A percentile compares a stretch with the other conserved stretches of the same genome.
Evolutionary conservation across 2,888 invertebrate species (phyloP).

Genomic region (Lymantria monacha): DNA sequence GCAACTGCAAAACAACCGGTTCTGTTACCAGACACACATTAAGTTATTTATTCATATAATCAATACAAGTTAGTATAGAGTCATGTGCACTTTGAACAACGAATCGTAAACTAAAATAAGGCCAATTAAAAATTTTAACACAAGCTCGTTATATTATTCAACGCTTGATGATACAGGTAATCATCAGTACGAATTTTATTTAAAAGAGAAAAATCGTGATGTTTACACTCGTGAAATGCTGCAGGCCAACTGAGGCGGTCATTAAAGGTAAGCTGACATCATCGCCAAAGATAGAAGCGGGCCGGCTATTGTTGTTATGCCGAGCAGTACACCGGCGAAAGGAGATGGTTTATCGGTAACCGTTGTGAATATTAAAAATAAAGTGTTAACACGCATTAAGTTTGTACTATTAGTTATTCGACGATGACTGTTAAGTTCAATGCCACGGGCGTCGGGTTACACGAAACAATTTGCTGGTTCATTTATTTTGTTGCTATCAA

Average conservation of each 20-base stretch:
- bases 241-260: conserved; percentile 53
- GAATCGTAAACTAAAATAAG: conserved; percentile 30
- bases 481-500: conserved; percentile 60
- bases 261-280: conserved; percentile 77
- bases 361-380: conserved; percentile 60
- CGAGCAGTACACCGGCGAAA: conserved; percentile 52
- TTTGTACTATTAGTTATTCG: conserved; percentile 27
- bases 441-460: conserved; percentile 59
- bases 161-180: conserved; percentile 33
- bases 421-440: conserved; percentile 63
- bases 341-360: conserved; percentile 65
- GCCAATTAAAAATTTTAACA: conserved; percentile 34
- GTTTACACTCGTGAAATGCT: conserved; percentile 63
- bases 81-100: conserved; percentile 32
- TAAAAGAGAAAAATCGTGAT: conserved; percentile 42
- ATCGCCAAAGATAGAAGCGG: conserved; percentile 66
- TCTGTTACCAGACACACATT: conserved; percentile 49
- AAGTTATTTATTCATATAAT: conserved; percentile 56
- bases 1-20: conserved; percentile 66
- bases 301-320: conserved; percentile 65
- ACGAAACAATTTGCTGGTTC: conserved; percentile 56
- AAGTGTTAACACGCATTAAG: conserved; percentile 45
- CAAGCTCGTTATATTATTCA: conserved; percentile 28
- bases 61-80: conserved; percentile 34
- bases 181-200: conserved; percentile 37